phyloP scores from a whole-genome alignment of 2,797 vertebrate genomes.

The Tenualosa thibaudeaui region DNA sequence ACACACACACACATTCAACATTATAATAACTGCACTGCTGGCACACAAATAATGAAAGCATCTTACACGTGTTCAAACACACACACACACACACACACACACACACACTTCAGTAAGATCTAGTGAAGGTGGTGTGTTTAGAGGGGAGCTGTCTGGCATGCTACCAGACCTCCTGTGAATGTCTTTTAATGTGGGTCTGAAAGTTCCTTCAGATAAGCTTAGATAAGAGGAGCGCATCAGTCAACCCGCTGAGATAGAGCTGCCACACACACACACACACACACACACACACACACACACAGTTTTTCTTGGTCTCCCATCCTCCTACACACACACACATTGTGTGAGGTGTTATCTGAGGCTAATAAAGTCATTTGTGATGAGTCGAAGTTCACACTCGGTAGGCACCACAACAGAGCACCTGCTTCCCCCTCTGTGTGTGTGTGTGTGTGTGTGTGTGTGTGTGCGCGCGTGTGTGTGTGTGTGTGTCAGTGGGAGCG shows the following conservation, averaged over 20 bases:
- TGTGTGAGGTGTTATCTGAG: slow-evolving; percentile 75
- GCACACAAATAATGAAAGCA: too few species aligned
- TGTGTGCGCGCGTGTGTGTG: slow-evolving; percentile 4
- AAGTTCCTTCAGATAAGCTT: slow-evolving; percentile 72
- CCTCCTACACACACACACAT: background rate
- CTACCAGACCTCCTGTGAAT: slow-evolving; percentile 46
- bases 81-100: background rate
- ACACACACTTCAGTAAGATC: background rate
- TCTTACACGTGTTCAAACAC: background rate
- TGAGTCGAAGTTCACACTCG: slow-evolving; percentile 76
- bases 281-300: slow-evolving; percentile 9
- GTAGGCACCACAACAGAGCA: slow-evolving; percentile 52
- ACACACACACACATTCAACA: background rate
- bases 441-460: slow-evolving; percentile 29
- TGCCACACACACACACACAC: background rate
- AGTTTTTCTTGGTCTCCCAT: background rate
- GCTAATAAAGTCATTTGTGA: slow-evolving; percentile 79
- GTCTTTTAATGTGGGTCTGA: slow-evolving; percentile 57
- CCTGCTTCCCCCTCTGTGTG: slow-evolving; percentile 34
- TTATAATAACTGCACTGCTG: too few species aligned
- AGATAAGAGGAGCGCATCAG: slow-evolving; percentile 73
- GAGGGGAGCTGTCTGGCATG: slow-evolving; percentile 24
- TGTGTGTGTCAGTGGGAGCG: background rate
- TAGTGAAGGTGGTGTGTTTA: background rate
- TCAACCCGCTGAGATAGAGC: slow-evolving; percentile 68